Evolutionary conservation across 2,888 invertebrate genomes (phyloP), one percentile per base, ranked within the genome.

Genomic region (Callyntrura guangdongensis): DNA sequence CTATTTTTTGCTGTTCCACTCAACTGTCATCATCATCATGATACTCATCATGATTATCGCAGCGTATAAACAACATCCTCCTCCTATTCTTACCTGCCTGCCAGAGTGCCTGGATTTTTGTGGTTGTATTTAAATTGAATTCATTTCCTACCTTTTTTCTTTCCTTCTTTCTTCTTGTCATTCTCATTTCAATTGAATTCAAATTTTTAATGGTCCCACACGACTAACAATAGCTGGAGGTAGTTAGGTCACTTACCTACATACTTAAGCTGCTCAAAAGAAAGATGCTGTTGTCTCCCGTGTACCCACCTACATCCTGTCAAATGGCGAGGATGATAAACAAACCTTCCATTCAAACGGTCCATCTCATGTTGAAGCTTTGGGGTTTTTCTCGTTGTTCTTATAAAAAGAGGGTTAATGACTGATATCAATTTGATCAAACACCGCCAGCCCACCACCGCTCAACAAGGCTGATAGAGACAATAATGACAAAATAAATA

Each of bases 81-180:
- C 64, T 36, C n/a, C 27, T n/a, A 20, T 6, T 69, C 74, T 64
- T 67, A 84, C 89, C 89, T 89, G 74, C 53, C 53, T 77, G 74
- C 74, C 74, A n/a, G n/a, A n/a, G n/a, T n/a, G n/a, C n/a, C n/a
- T 77, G 53, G 74, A n/a, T n/a, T n/a, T n/a, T n/a, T n/a, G n/a
- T n/a, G n/a, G n/a, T n/a, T n/a, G n/a, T n/a, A 72, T 72, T 72
- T 69, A n/a, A 6, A 69, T 69, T 67, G 88, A 61, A 88, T 83
- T 84, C 89, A 77, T 89, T 84, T 89, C 84, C 84, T 79, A 89
- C 89, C 79, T 89, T 89, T 77, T 25, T 53, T 61, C 84, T 49
- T 69, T n/a, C n/a, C 22, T 22, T 84, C 47, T n/a, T n/a, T 53
- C 74, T 74, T 56, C 53, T 72, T 56, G 61, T 53, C 49, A 27